A percentile compares a stretch with the other conserved stretches of the same genome.
These are phyloP conservation scores for Menidia menidia DNA, from an alignment of 2,797 vertebrate genomes.

Conservation along the genomic window DNA sequence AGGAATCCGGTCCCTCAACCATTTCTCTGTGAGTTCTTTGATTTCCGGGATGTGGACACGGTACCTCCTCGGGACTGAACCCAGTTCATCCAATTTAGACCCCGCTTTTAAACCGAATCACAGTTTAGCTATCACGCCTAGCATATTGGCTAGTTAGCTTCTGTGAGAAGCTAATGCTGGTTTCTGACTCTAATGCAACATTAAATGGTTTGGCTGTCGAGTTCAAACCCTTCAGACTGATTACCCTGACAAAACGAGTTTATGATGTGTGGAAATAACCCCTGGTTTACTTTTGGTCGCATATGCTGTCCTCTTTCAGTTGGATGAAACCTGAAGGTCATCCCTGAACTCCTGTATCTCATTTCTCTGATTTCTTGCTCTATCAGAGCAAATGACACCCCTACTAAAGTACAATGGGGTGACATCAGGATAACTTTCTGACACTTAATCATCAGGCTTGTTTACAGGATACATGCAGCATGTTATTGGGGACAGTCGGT, in stretches of 20 bases:
- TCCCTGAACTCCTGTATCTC: background rate
- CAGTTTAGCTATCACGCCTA: conserved; percentile 19
- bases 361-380: background rate
- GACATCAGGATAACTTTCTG: background rate
- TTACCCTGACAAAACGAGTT: fast-evolving
- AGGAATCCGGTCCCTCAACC: conserved; percentile 72
- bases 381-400: background rate
- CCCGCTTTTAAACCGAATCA: background rate
- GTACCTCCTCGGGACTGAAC: fast-evolving
- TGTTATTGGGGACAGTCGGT: background rate
- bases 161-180: conserved; percentile 14
- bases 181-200: background rate
- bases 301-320: background rate
- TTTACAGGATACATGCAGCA: background rate
- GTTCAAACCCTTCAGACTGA: background rate
- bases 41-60: background rate
- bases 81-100: fast-evolving
- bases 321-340: conserved; percentile 69
- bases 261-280: fast-evolving
- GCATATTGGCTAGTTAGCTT: conserved; percentile 49
- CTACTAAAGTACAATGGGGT: background rate
- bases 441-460: no score
- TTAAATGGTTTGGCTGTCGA: background rate
- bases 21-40: conserved; percentile 73
- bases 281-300: no score